phyloP scores from a whole-genome alignment of 2,888 invertebrate species.

The Brachylomia viminalis region DNA sequence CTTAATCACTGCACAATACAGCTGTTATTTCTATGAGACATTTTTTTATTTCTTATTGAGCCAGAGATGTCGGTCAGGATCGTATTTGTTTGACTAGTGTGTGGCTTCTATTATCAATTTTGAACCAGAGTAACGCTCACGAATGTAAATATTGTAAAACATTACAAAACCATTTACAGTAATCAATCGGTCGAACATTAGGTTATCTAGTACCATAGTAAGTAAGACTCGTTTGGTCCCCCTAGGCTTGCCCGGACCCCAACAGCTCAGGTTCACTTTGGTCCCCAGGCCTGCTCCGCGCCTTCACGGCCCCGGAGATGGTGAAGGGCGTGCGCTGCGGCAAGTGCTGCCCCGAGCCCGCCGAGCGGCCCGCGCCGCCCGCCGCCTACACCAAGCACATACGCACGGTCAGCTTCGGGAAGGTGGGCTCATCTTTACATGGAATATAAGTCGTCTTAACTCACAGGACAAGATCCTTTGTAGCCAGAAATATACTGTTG shows the following conservation, averaged over 20 bases:
- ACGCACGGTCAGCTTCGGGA: constrained; percentile 94
- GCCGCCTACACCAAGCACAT: constrained; percentile 91
- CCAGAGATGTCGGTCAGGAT: background rate
- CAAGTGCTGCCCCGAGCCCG: constrained; percentile 90
- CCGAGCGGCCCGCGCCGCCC: constrained; percentile 64
- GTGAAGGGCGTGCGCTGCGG: constrained; percentile 96
- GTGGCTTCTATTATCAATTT: background rate
- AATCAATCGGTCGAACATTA: background rate
- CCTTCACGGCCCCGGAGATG: constrained; percentile 96
- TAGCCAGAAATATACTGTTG: background rate
- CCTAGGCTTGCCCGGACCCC: too few relatives aligned
- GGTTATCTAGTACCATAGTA: background rate
- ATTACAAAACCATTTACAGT: background rate
- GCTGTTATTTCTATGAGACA: background rate
- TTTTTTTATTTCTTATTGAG: background rate
- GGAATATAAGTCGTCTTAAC: background rate
- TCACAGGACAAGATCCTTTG: background rate
- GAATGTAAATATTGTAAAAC: background rate
- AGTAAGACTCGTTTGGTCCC: too few relatives aligned
- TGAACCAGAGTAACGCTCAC: background rate
- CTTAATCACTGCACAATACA: background rate
- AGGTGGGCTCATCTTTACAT: constrained; percentile 86
- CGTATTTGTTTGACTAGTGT: background rate
- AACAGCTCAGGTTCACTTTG: too few relatives aligned
- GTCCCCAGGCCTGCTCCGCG: constrained; percentile 92